These are phyloP conservation scores for Desmodus rotundus DNA, from an alignment of 2,113 vertebrate species.

Conservation along the genomic window DNA sequence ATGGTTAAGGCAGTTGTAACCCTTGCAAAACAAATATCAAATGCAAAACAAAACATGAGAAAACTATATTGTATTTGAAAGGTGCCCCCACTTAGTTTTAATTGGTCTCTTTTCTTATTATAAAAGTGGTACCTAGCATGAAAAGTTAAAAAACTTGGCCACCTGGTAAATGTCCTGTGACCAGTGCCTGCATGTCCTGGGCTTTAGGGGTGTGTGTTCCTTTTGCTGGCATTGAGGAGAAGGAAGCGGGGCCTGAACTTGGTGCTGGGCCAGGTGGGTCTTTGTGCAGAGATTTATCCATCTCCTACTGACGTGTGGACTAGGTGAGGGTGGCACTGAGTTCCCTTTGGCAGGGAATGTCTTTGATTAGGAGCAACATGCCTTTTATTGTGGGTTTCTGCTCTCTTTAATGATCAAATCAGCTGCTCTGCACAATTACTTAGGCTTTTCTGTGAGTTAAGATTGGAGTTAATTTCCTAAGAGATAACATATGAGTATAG, in stretches of 20 bases:
- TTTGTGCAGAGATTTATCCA: fast-evolving
- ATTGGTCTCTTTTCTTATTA: not conserved
- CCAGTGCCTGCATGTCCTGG: not conserved
- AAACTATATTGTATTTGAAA: not conserved
- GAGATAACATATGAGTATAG: not conserved
- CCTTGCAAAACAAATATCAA: not conserved
- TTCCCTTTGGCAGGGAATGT: not conserved
- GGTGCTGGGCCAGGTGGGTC: fast-evolving
- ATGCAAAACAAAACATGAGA: not conserved
- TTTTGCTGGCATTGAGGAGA: not conserved
- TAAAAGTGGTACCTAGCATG: not conserved
- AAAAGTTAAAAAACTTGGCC: not conserved
- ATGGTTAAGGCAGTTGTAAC: not conserved
- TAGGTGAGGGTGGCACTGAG: fast-evolving
- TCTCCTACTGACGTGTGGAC: not conserved
- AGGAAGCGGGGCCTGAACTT: fast-evolving
- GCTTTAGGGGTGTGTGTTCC: not conserved
- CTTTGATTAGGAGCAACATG: not conserved
- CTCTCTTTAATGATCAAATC: not conserved
- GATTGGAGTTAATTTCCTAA: not conserved
- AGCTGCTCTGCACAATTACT: not conserved
- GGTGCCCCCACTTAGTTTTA: not conserved
- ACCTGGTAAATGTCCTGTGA: not conserved
- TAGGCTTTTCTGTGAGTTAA: not conserved
- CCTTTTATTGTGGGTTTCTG: not conserved